Percentiles rank a stretch among this genome's conserved stretches.
These are phyloP conservation scores for Mongoloraphidia duomilia DNA, from an alignment of 2,888 invertebrate genomes.

Conservation along the genomic window DNA sequence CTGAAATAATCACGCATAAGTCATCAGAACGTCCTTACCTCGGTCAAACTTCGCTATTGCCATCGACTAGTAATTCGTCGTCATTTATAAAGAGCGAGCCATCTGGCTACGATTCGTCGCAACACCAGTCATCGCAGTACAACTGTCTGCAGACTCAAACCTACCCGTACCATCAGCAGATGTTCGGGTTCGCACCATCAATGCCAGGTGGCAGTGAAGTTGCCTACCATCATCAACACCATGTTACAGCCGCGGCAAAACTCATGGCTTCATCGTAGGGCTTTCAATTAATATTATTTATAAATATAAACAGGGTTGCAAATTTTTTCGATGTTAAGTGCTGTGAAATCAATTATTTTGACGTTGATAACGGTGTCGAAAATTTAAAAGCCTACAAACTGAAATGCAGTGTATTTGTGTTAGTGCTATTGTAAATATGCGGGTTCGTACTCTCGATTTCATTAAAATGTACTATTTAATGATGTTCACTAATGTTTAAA, in stretches of 20 bases:
- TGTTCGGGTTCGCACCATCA: slow-evolving; percentile 37
- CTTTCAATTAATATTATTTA: background rate
- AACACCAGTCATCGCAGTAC: slow-evolving; percentile 18
- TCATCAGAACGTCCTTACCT: slow-evolving; percentile 32
- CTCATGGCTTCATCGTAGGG: slow-evolving; percentile 68
- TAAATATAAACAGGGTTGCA: background rate
- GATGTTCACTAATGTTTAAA: too few species aligned
- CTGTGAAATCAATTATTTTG: too few species aligned
- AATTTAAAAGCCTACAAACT: too few species aligned
- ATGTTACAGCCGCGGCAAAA: slow-evolving; percentile 71
- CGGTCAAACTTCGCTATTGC: slow-evolving; percentile 41
- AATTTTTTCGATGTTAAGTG: too few species aligned
- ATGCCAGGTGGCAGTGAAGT: slow-evolving; percentile 33
- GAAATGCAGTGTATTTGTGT: too few species aligned
- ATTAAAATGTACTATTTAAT: too few species aligned
- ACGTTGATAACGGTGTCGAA: too few species aligned
- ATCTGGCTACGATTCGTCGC: background rate
- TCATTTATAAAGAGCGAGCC: slow-evolving; percentile 6
- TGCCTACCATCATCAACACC: slow-evolving; percentile 72
- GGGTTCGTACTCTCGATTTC: too few species aligned
- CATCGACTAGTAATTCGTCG: slow-evolving; percentile 25
- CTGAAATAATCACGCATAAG: slow-evolving; percentile 9
- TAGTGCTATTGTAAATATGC: too few species aligned
- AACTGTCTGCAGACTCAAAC: slow-evolving; percentile 28
- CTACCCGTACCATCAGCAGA: slow-evolving; percentile 37